Evolutionary conservation across 2,888 invertebrate species (phyloP).

Genomic region (Trachelus tabidus): DNA sequence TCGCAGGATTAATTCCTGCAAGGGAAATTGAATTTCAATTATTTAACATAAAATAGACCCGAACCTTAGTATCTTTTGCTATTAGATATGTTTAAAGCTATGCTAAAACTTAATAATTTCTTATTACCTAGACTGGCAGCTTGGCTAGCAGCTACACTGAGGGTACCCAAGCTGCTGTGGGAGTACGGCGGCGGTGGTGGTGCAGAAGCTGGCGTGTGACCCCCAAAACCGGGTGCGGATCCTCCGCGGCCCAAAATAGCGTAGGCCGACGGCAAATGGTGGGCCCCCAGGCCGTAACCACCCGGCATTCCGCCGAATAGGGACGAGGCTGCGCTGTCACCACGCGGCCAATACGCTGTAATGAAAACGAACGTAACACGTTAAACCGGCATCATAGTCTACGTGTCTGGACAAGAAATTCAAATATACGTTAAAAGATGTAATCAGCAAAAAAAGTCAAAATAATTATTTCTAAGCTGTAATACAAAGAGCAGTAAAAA

Average conservation of each 20-base stretch:
- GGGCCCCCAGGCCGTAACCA: slow-evolving; percentile 62
- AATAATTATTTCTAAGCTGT: not conserved
- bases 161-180: slow-evolving; percentile 70
- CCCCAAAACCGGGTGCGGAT: slow-evolving; percentile 56
- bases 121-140: slow-evolving; percentile 83
- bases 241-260: slow-evolving; percentile 63
- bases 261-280: slow-evolving; percentile 65
- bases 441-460: not conserved
- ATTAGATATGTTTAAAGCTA: not conserved
- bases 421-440: not conserved
- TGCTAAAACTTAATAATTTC: not conserved
- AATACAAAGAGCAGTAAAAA: too few relatives aligned
- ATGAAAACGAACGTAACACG: slow-evolving; percentile 35
- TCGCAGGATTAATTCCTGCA: slow-evolving; percentile 70
- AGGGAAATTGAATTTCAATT: slow-evolving; percentile 1
- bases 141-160: slow-evolving; percentile 87
- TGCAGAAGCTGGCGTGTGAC: slow-evolving; percentile 57
- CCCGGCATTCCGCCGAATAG: slow-evolving; percentile 64
- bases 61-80: not conserved
- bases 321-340: slow-evolving; percentile 65
- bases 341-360: slow-evolving; percentile 86
- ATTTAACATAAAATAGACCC: not conserved
- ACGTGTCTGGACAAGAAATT: not conserved
- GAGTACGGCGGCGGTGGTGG: slow-evolving; percentile 60
- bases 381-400: not conserved